These are phyloP conservation scores for Eumerus sabulonum DNA, from an alignment of 2,888 invertebrate species.

Conservation along the genomic window DNA sequence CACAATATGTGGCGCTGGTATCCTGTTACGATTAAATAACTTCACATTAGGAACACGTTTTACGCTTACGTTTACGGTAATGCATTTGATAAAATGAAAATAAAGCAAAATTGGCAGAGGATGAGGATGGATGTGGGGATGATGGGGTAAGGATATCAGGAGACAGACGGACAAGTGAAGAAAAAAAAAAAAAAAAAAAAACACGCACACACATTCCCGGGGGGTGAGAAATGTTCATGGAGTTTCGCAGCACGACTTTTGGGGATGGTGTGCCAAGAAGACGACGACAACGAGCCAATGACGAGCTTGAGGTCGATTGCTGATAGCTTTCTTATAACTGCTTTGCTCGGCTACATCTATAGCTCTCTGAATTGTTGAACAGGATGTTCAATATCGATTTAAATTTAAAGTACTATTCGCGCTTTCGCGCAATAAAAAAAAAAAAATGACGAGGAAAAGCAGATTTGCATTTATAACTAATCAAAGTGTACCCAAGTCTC, in stretches of 20 bases:
- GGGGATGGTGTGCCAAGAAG: too few relatives aligned
- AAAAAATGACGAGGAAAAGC: constrained; percentile 5
- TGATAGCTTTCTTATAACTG: constrained; percentile 32
- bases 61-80: constrained; percentile 46
- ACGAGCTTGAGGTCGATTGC: constrained; percentile 20
- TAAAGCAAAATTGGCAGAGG: too few relatives aligned
- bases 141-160: background rate
- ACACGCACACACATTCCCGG: too few relatives aligned
- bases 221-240: constrained; percentile 15
- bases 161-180: constrained; percentile 25
- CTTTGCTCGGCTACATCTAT: constrained; percentile 27
- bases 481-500: constrained; percentile 3
- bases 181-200: too few relatives aligned
- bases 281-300: constrained; percentile 17
- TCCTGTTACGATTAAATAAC: constrained; percentile 75
- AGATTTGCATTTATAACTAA: constrained; percentile 57
- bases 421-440: constrained; percentile 41
- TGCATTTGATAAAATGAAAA: constrained; percentile 9
- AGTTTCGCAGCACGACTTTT: too few relatives aligned
- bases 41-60: constrained; percentile 68
- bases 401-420: constrained; percentile 54
- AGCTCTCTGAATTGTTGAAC: constrained; percentile 32
- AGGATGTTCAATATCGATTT: constrained; percentile 53
- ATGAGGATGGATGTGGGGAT: background rate
- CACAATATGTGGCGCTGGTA: constrained; percentile 82